Percentiles rank a stretch among this genome's conserved stretches.
Conservation (phyloP, 64 coral and sea anemone genomes). For the Porites australiensis region DNA sequence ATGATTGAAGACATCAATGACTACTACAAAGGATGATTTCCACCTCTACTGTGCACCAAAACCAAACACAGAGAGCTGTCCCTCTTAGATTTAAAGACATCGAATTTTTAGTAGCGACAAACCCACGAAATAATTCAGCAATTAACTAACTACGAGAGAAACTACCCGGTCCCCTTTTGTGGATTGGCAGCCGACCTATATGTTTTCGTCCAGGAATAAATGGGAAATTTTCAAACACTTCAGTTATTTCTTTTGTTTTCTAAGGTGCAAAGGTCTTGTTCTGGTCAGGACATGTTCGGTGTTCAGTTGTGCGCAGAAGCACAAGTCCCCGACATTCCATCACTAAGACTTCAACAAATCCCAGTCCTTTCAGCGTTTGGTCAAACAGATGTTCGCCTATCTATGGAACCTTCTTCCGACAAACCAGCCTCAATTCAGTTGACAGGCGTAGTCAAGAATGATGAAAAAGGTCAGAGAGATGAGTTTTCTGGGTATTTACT, state of each 20-base stretch:
- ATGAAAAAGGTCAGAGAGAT: neutral
- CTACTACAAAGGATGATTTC: too few relatives aligned
- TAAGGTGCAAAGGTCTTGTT: constrained; percentile 23
- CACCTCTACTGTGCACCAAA: too few relatives aligned
- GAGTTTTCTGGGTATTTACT: neutral
- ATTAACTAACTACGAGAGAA: too few relatives aligned
- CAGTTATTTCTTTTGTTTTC: neutral
- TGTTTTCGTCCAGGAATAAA: too few relatives aligned
- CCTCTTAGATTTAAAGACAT: too few relatives aligned
- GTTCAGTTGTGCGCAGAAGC: constrained; percentile 25
- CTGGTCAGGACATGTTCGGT: constrained; percentile 34
- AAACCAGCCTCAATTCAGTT: constrained; percentile 3
- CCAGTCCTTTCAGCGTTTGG: constrained; percentile 5
- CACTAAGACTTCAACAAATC: constrained; percentile 25
- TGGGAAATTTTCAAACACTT: neutral
- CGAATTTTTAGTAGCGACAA: too few relatives aligned
- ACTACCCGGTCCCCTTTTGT: too few relatives aligned
- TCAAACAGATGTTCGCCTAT: neutral
- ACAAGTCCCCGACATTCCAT: neutral
- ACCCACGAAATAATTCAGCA: too few relatives aligned
- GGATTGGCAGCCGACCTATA: too few relatives aligned
- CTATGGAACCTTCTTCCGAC: constrained; percentile 10
- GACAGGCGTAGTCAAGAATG: neutral
- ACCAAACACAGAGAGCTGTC: too few relatives aligned
- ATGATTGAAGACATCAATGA: too few relatives aligned